Conservation (phyloP, 2,888 invertebrate genomes). For the Lithosia quadra region DNA sequence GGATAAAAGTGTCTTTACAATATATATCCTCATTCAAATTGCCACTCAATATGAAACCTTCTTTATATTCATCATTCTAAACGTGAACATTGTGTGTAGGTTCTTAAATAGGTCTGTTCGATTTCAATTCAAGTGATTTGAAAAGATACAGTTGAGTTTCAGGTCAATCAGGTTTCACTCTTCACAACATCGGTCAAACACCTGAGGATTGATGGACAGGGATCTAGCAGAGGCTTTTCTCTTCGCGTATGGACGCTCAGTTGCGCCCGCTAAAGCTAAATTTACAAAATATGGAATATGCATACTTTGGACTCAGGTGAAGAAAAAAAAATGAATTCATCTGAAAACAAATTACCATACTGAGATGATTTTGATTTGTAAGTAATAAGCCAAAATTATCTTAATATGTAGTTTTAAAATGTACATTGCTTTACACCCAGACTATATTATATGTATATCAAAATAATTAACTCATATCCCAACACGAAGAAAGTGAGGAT, state of each 20-base stretch:
- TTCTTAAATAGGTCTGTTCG: not conserved
- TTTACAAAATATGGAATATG: too few species aligned
- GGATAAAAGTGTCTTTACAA: not conserved
- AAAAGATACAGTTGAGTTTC: not conserved
- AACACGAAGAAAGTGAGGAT: conserved; percentile 30
- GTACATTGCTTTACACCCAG: not conserved
- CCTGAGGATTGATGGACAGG: too few species aligned
- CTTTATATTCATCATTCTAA: not conserved
- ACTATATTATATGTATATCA: not conserved
- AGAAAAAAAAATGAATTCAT: too few species aligned
- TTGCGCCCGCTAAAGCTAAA: too few species aligned
- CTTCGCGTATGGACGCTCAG: too few species aligned
- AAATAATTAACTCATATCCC: conserved; percentile 15
- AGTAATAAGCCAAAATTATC: too few species aligned
- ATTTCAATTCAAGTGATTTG: not conserved
- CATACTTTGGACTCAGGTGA: too few species aligned
- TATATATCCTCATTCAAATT: not conserved
- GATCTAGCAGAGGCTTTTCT: too few species aligned
- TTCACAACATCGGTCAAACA: too few species aligned
- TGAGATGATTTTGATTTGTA: too few species aligned
- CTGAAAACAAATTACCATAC: too few species aligned
- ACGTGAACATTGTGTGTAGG: conserved; percentile 2
- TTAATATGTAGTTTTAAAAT: not conserved
- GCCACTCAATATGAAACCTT: conserved; percentile 2
- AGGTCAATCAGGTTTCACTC: too few species aligned